Percentiles rank a stretch among this genome's conserved stretches.
These are phyloP conservation scores for Apostichopus parvimensis DNA, from an alignment of 35 echinoderm and acorn worm species.

Conservation along the genomic window DNA sequence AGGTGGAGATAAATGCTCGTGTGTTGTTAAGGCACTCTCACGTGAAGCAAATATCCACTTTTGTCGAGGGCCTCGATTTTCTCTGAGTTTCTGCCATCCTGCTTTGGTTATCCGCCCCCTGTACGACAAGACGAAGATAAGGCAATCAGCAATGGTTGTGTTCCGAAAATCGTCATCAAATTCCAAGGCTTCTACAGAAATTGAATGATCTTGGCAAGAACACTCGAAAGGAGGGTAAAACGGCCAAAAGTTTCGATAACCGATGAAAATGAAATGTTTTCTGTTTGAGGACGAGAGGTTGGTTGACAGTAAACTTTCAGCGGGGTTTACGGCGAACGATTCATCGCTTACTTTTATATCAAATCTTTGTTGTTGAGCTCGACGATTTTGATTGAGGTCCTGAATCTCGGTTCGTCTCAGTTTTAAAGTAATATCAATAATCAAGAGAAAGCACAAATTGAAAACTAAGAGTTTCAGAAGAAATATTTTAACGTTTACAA, in stretches of 20 bases:
- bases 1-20: background rate
- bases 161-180: background rate
- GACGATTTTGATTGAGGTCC: background rate
- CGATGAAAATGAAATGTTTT: constrained; percentile 39
- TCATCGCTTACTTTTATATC: background rate
- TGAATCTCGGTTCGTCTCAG: background rate
- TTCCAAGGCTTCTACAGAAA: constrained; percentile 7
- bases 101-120: background rate
- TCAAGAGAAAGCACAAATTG: background rate
- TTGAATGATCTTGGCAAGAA: background rate
- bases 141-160: constrained; percentile 10
- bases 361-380: background rate
- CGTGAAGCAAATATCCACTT: constrained; percentile 41
- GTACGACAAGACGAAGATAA: background rate
- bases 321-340: too few species aligned
- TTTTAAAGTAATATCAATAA: background rate
- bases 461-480: background rate
- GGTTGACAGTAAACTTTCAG: background rate
- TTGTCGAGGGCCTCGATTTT: constrained; percentile 16
- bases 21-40: constrained; percentile 41
- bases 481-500: background rate
- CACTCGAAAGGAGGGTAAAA: constrained; percentile 30
- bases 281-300: background rate
- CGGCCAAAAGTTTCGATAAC: constrained; percentile 36
- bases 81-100: background rate